phyloP scores from a whole-genome alignment of 2,888 invertebrate genomes.

The Leptinotarsa peninsularis region DNA sequence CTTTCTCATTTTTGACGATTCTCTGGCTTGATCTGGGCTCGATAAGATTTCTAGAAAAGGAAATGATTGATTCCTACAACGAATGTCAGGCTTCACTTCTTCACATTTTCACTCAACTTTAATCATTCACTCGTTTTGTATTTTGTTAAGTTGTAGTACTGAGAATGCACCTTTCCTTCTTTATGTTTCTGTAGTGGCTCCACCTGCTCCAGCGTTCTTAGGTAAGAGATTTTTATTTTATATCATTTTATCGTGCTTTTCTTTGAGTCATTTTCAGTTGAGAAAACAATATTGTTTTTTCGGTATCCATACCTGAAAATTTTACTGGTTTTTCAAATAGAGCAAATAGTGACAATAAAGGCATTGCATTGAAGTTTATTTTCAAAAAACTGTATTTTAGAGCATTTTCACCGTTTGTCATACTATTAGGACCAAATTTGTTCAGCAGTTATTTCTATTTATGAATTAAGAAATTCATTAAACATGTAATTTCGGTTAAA shows the following conservation, averaged over 20 bases:
- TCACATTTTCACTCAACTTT: conserved; percentile 14
- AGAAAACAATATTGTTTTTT: background rate
- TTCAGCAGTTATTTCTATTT: too few species aligned
- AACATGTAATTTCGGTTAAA: too few species aligned
- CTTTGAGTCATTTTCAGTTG: conserved; percentile 14
- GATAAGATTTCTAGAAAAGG: background rate
- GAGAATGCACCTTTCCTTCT: conserved; percentile 61
- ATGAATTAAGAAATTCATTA: too few species aligned
- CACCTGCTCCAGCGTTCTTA: conserved; percentile 58
- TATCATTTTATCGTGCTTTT: conserved; percentile 36
- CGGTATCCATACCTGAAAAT: background rate
- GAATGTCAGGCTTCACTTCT: conserved; percentile 17
- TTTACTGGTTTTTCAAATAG: too few species aligned
- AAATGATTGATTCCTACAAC: background rate
- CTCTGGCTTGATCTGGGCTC: background rate
- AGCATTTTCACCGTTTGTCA: too few species aligned
- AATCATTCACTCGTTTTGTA: conserved; percentile 43
- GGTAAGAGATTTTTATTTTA: conserved; percentile 56
- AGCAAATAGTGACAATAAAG: too few species aligned
- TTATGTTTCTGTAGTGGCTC: conserved; percentile 62
- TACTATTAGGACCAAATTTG: too few species aligned
- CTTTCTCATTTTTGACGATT: too few species aligned
- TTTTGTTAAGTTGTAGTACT: conserved; percentile 60
- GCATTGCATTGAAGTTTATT: too few species aligned
- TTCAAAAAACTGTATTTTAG: too few species aligned